These are phyloP conservation scores for Thamnophis sirtalis DNA, from an alignment of 2,113 vertebrate genomes.

Conservation along the genomic window DNA sequence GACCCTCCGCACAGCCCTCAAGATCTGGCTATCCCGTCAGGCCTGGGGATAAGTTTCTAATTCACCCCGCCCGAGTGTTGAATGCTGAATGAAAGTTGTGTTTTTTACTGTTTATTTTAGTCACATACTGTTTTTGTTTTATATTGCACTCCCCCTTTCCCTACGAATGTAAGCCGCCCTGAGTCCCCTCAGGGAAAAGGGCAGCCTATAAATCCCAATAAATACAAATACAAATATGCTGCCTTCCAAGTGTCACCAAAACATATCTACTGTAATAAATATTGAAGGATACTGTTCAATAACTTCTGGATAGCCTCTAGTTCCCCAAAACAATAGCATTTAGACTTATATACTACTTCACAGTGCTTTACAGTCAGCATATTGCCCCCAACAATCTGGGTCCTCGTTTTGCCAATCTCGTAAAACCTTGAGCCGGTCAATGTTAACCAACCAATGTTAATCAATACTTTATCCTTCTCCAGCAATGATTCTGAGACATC, in stretches of 20 bases:
- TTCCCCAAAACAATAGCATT: background rate
- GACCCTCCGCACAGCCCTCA: no score
- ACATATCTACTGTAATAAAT: background rate
- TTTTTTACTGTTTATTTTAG: no score
- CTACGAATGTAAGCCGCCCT: no score
- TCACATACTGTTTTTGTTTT: no score
- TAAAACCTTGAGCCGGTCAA: background rate
- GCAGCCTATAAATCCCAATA: no score
- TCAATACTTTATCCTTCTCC: background rate
- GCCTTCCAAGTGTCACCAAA: background rate
- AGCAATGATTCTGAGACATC: background rate
- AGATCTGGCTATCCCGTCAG: no score
- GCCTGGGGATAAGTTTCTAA: no score
- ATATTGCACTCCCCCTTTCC: no score
- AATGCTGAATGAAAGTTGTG: no score
- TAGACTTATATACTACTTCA: background rate
- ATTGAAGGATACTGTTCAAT: background rate
- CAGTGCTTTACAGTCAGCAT: background rate
- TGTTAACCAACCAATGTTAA: background rate
- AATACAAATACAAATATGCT: no score
- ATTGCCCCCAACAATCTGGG: background rate
- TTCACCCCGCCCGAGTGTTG: no score
- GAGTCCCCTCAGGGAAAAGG: no score
- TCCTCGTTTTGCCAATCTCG: background rate
- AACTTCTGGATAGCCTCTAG: background rate